Percentiles rank a stretch among this genome's conserved stretches.
phyloP scores from a whole-genome alignment of 1,140 invertebrate species.

The Drosophila setifemur region DNA sequence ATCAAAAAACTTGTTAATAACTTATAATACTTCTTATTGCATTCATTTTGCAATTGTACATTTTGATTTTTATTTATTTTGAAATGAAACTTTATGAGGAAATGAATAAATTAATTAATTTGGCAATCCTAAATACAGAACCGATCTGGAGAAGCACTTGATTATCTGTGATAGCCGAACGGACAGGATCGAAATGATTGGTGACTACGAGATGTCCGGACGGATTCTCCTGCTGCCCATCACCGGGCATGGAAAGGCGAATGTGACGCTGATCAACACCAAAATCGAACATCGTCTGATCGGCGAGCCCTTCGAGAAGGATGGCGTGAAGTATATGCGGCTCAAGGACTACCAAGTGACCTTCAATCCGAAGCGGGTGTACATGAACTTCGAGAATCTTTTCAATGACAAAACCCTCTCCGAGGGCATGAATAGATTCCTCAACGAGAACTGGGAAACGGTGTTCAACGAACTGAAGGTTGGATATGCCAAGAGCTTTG shows the following conservation, averaged over 20 bases:
- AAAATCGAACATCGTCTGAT: slow-evolving; percentile 85
- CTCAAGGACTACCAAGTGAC: slow-evolving; percentile 85
- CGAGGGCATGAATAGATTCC: slow-evolving; percentile 85
- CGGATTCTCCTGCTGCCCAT: slow-evolving; percentile 88
- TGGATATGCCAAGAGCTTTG: slow-evolving; percentile 86
- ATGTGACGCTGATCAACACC: slow-evolving; percentile 86
- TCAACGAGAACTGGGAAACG: slow-evolving; percentile 87
- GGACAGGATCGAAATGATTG: slow-evolving; percentile 85
- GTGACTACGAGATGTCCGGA: slow-evolving; percentile 87
- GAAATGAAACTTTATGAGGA: no score
- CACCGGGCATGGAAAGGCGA: slow-evolving; percentile 87
- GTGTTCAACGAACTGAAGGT: slow-evolving; percentile 86
- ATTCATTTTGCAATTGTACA: no score
- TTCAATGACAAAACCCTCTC: slow-evolving; percentile 85
- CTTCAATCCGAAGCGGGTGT: slow-evolving; percentile 84
- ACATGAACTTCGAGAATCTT: slow-evolving; percentile 85
- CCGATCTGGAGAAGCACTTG: slow-evolving; percentile 83
- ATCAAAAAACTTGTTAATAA: not conserved
- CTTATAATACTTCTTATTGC: no score
- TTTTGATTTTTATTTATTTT: no score
- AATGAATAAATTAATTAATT: no score
- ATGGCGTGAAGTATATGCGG: slow-evolving; percentile 85
- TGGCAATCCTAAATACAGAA: slow-evolving; percentile 78
- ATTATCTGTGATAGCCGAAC: slow-evolving; percentile 83
- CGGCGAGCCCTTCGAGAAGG: slow-evolving; percentile 84